phyloP scores from a whole-genome alignment of 2,888 invertebrate species.

The Drosophila macrospina region DNA sequence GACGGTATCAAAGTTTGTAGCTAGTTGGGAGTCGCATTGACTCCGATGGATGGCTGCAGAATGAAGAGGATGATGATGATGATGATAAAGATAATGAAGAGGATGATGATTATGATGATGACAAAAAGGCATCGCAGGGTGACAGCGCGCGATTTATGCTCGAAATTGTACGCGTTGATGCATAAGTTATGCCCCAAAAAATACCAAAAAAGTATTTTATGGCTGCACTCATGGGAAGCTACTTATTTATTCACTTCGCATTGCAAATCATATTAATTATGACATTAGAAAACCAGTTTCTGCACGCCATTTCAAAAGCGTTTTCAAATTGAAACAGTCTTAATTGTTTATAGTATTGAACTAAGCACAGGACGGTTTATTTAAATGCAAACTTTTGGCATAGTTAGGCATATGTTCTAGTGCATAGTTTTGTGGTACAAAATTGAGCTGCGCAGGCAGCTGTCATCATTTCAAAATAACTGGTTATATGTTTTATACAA shows the following conservation, averaged over 20 bases:
- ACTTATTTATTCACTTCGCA: constrained; percentile 27
- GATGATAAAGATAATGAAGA: constrained; percentile 9
- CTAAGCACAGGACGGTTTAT: too few relatives aligned
- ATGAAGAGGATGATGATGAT: constrained; percentile 9
- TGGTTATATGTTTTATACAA: constrained; percentile 60
- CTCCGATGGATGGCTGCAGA: constrained; percentile 38
- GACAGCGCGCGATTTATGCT: constrained; percentile 78
- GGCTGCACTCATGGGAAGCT: constrained; percentile 56
- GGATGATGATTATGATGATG: constrained; percentile 33
- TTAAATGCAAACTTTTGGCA: neutral
- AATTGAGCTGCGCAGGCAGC: constrained; percentile 61
- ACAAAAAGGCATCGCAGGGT: constrained; percentile 55
- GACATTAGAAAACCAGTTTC: constrained; percentile 51
- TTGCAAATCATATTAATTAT: constrained; percentile 33
- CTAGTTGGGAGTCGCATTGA: constrained; percentile 43
- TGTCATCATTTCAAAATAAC: constrained; percentile 78
- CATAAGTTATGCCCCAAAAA: constrained; percentile 68
- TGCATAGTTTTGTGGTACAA: constrained; percentile 22
- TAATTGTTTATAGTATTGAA: neutral
- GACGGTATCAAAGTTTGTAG: constrained; percentile 44
- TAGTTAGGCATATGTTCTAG: too few relatives aligned
- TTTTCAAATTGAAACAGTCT: neutral
- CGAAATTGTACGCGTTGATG: constrained; percentile 78
- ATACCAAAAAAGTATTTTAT: constrained; percentile 51
- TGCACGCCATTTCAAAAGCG: neutral